Evolutionary conservation across 2,113 vertebrate species (phyloP).

Genomic region (Dendropsophus ebraccatus): DNA sequence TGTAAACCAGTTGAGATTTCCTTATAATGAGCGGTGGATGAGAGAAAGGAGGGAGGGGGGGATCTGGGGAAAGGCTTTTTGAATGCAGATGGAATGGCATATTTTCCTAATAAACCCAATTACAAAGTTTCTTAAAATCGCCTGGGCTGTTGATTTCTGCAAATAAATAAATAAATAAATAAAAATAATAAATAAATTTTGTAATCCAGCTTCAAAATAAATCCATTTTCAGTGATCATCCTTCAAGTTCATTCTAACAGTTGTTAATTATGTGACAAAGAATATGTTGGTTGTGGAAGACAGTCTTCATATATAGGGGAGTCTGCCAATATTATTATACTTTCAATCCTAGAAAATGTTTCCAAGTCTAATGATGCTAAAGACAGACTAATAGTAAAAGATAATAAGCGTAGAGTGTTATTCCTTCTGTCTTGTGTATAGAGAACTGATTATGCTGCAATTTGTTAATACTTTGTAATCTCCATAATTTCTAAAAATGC

Average conservation of each 20-base stretch:
- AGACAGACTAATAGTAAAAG: background rate
- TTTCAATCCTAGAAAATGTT: background rate
- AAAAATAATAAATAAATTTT: too few relatives aligned
- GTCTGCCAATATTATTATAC: background rate
- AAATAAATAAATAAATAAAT: too few relatives aligned
- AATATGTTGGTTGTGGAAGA: background rate
- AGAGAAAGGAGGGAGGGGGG: too few relatives aligned
- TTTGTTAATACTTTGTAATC: background rate
- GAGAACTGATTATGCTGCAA: background rate
- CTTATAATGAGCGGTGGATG: too few relatives aligned
- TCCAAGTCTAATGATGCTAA: background rate
- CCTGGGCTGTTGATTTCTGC: too few relatives aligned
- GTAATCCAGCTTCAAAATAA: constrained; percentile 7
- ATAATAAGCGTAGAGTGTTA: background rate
- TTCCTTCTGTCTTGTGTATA: background rate
- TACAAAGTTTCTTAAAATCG: too few relatives aligned
- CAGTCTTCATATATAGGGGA: background rate
- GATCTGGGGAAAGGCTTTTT: too few relatives aligned
- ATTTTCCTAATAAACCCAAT: too few relatives aligned
- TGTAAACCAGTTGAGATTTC: too few relatives aligned
- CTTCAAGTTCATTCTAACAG: background rate
- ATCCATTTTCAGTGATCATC: background rate
- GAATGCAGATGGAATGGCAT: too few relatives aligned
- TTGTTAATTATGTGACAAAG: background rate
- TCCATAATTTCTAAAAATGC: background rate